Evolutionary conservation across 2,113 vertebrate species (phyloP).

Genomic region (Nestor notabilis): DNA sequence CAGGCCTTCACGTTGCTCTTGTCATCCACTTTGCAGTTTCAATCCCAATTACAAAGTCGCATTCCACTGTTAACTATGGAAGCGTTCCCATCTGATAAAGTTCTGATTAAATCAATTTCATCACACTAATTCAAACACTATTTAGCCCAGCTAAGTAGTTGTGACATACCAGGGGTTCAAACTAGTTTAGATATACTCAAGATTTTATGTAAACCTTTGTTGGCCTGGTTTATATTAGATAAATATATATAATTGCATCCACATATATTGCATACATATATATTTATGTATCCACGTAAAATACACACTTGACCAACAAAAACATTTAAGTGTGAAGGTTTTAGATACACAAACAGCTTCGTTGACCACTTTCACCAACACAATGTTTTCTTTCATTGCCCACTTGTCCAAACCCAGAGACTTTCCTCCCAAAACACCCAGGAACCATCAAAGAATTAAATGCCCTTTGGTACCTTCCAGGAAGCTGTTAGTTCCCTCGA

Average conservation of each 20-base stretch:
- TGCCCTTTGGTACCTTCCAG: background rate
- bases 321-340: accelerated
- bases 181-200: background rate
- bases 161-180: background rate
- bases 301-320: background rate
- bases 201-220: background rate
- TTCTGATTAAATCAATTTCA: background rate
- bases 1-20: background rate
- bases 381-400: background rate
- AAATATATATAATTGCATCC: accelerated
- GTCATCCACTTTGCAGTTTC: background rate
- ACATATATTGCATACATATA: accelerated
- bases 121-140: background rate
- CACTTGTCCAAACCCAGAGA: background rate
- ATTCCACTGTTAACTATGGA: background rate
- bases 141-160: background rate
- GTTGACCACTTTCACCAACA: background rate
- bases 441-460: background rate
- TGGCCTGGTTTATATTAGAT: background rate
- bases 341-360: background rate
- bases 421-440: background rate
- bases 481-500: background rate
- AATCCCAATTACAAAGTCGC: background rate
- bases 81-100: background rate
- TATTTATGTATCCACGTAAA: background rate